Conservation (phyloP, 2,888 invertebrate genomes). For the Eutolmus rufibarbis region DNA sequence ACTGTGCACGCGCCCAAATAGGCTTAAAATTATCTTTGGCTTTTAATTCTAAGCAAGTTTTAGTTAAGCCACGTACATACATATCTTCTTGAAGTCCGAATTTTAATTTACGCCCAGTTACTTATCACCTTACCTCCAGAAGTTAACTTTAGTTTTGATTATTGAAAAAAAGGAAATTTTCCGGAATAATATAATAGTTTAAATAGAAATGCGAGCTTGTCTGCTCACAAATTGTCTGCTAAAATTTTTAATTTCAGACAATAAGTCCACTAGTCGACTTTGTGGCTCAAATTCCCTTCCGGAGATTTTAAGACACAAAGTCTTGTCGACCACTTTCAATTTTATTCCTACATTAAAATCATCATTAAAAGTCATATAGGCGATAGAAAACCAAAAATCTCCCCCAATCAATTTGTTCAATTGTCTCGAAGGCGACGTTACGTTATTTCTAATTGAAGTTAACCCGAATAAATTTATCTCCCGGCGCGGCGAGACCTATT, state of each 20-base stretch:
- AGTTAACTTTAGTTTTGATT: too few relatives aligned
- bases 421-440: background rate
- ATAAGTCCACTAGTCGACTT: background rate
- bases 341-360: background rate
- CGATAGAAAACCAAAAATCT: background rate
- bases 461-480: conserved; percentile 23
- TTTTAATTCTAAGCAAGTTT: background rate
- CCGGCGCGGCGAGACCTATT: background rate
- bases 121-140: too few relatives aligned
- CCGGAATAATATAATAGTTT: background rate
- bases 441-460: conserved; percentile 9
- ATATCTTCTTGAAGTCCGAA: too few relatives aligned
- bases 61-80: too few relatives aligned
- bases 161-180: too few relatives aligned
- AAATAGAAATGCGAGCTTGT: background rate
- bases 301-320: too few relatives aligned
- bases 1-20: too few relatives aligned
- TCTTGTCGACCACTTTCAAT: background rate
- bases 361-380: background rate
- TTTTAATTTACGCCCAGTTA: too few relatives aligned
- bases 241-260: background rate
- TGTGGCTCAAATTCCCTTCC: background rate
- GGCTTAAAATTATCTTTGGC: background rate
- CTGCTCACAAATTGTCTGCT: background rate
- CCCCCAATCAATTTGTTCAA: background rate